Evolutionary conservation across 2,888 invertebrate species (phyloP), one percentile per base, ranked within the genome.

Genomic region (Ectropis crepuscularia): DNA sequence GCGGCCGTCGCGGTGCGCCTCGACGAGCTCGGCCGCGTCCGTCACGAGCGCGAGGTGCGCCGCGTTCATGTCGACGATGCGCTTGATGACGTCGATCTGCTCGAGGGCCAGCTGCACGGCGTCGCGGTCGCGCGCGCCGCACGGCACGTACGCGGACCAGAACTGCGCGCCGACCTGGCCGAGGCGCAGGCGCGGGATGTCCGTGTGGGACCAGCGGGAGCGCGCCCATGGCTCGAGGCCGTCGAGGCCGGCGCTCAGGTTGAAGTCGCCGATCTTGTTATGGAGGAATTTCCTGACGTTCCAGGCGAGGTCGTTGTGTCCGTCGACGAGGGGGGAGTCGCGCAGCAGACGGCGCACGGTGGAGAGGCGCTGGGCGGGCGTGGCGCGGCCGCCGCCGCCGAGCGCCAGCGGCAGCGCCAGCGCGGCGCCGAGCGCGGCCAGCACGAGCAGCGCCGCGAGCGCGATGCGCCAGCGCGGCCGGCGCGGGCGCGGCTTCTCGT

Each of bases 121-220:
- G 83, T 97, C 97, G 84, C 96, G 92, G 84, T 96, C 96, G 79
- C 96, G 96, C 37, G 97, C 96, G 73, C 96, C 96, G 82, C 97
- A 97, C 72, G 97, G 97, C 80, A 97, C 97, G 87, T 96, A 97
- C 69, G 97, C 97, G 68, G 97, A 97, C 97, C 97, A 97, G 86
- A 97, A 97, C 94, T 98, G 98, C 71, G 98, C 98, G 67, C 98
- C 98, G 63, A 98, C 95, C 82, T 96, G 95, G 65, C 98, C 98
- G 75, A 95, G 94, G 77, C 95, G 94, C 76, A 98, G 93, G 79
- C 98, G 94, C 65, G 97, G 96, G 77, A 98, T 96, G 88, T 98
- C 98, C 37, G 98, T 98, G 86, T 98, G 98, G 77, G 97, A 97
- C 97, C 97, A 98, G 87, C 95, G 95, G 85, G 96, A 96, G 77